These are phyloP conservation scores for Sinocyclocheilus anophthalmus DNA, from an alignment of 2,113 vertebrate species.

Conservation along the genomic window DNA sequence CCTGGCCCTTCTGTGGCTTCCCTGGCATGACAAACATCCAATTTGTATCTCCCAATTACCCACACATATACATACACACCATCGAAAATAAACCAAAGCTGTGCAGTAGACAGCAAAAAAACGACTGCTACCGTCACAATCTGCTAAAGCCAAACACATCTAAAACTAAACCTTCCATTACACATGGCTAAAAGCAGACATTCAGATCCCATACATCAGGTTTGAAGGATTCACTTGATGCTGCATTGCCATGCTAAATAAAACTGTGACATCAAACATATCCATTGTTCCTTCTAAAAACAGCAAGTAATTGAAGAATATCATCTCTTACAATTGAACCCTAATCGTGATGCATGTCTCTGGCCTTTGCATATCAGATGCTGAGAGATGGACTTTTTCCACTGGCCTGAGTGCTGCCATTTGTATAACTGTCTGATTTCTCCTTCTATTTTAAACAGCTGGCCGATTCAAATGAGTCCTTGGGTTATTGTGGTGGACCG, in stretches of 20 bases:
- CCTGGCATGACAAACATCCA: conserved; percentile 49
- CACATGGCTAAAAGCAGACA: neutral
- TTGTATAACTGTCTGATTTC: conserved; percentile 16
- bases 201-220: neutral
- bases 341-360: conserved; percentile 7
- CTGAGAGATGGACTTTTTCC: conserved; percentile 35
- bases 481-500: neutral
- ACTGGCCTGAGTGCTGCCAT: conserved; percentile 6
- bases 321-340: conserved; percentile 33
- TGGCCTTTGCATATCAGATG: conserved; percentile 54
- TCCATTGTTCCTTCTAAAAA: conserved; percentile 26
- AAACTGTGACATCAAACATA: neutral
- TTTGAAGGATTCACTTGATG: neutral
- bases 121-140: neutral
- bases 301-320: conserved; percentile 54
- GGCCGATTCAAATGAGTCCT: conserved; percentile 48
- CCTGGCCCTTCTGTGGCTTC: conserved; percentile 43
- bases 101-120: neutral
- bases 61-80: conserved; percentile 57
- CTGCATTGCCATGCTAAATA: neutral
- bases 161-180: neutral
- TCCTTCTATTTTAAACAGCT: conserved; percentile 25
- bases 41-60: conserved; percentile 45
- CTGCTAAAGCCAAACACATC: conserved; percentile 9
- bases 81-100: conserved; percentile 15